phyloP scores from a whole-genome alignment of 2,888 invertebrate species.

The Microplitis manilae region DNA sequence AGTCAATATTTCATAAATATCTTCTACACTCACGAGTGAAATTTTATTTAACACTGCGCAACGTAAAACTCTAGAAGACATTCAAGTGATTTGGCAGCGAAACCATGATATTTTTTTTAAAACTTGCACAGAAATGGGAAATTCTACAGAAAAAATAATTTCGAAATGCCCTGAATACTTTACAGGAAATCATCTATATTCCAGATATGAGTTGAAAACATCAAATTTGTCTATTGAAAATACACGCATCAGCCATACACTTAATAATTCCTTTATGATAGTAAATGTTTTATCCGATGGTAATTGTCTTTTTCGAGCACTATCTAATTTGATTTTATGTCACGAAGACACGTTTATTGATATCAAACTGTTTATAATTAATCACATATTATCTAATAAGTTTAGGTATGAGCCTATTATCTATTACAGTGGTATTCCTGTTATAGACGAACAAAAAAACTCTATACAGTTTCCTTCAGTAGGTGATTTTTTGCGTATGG shows the following conservation, averaged over 20 bases:
- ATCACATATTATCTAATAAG: neutral
- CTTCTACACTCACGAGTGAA: no score
- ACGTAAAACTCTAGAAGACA: neutral
- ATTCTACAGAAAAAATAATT: no score
- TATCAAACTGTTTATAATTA: slow-evolving; percentile 4
- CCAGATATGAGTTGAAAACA: neutral
- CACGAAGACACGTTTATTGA: neutral
- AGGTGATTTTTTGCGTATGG: no score
- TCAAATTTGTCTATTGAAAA: neutral
- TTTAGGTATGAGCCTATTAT: no score
- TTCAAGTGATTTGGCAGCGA: neutral
- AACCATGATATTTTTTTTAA: neutral
- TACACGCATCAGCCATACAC: neutral
- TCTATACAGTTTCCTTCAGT: no score
- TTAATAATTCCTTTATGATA: neutral
- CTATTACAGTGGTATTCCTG: no score
- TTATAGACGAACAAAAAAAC: no score
- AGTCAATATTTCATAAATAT: no score
- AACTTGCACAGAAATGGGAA: neutral
- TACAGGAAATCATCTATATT: no score
- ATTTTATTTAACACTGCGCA: no score
- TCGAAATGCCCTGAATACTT: no score
- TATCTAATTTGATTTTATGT: neutral
- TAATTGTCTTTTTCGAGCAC: slow-evolving; percentile 2
- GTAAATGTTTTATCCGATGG: neutral